Conservation (phyloP, 2,113 vertebrate species). For the Pseudopodoces humilis region DNA sequence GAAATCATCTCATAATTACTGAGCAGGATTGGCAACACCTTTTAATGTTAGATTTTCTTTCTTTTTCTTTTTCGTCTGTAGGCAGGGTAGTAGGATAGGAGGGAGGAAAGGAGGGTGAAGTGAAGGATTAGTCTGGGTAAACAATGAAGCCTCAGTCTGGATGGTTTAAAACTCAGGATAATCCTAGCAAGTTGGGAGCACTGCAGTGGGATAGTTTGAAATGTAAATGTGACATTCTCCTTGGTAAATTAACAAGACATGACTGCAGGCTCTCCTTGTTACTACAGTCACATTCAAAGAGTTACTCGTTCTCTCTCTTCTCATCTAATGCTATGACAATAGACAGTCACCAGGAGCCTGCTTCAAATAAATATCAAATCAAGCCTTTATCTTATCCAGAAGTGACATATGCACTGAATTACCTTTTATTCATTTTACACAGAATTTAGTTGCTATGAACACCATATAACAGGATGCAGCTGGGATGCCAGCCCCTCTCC, state of each 20-base stretch:
- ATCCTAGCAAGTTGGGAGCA: constrained; percentile 60
- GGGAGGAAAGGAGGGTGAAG: not conserved
- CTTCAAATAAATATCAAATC: constrained; percentile 66
- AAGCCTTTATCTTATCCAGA: constrained; percentile 37
- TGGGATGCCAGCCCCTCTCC: not conserved
- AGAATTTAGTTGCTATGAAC: constrained; percentile 44
- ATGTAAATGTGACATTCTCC: constrained; percentile 81
- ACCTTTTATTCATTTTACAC: constrained; percentile 55
- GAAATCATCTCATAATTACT: constrained; percentile 12
- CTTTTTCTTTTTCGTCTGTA: not conserved
- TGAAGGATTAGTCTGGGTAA: constrained; percentile 60
- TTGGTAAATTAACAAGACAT: constrained; percentile 77
- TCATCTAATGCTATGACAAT: constrained; percentile 64
- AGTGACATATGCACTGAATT: constrained; percentile 57
- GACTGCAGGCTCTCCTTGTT: constrained; percentile 72
- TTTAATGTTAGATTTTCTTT: constrained; percentile 9
- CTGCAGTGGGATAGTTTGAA: constrained; percentile 75
- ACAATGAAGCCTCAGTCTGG: constrained; percentile 55
- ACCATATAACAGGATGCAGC: not conserved
- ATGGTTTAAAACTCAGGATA: constrained; percentile 65
- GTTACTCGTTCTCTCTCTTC: not conserved
- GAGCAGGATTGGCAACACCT: constrained; percentile 1
- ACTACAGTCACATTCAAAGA: constrained; percentile 68
- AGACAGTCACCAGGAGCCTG: constrained; percentile 66
- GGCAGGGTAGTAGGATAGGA: not conserved